Evolutionary conservation across 2,888 invertebrate genomes (phyloP).

Genomic region (Electrophaes corylata): DNA sequence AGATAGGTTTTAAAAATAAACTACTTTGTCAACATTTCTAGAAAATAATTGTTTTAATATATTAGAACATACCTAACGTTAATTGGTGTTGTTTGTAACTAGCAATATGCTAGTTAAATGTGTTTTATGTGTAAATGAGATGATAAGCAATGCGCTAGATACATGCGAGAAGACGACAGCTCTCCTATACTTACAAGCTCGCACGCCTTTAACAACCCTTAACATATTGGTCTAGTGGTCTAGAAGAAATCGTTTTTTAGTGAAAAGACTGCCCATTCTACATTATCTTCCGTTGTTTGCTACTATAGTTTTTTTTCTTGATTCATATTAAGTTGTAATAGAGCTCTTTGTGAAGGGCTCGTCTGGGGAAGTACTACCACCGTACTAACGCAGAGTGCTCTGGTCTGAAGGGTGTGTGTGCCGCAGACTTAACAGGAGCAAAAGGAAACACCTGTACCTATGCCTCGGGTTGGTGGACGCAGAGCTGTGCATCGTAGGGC

Average conservation of each 20-base stretch:
- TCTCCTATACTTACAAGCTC: background rate
- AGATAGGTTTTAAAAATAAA: background rate
- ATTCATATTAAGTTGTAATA: too few relatives aligned
- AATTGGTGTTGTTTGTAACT: background rate
- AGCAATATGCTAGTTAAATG: background rate
- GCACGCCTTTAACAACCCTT: background rate
- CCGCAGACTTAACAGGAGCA: too few relatives aligned
- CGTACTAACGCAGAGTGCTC: too few relatives aligned
- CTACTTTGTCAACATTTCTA: background rate
- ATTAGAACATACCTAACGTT: background rate
- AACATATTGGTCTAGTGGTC: background rate
- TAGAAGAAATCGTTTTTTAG: background rate
- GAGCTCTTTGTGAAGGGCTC: too few relatives aligned
- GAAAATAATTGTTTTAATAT: background rate
- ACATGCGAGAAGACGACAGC: background rate
- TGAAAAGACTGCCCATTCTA: too few relatives aligned
- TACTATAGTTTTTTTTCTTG: too few relatives aligned
- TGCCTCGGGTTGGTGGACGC: too few relatives aligned
- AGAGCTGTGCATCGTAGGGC: too few relatives aligned
- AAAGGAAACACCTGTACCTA: too few relatives aligned
- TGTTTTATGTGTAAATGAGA: background rate
- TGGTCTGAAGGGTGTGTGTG: too few relatives aligned
- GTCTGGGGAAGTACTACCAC: too few relatives aligned
- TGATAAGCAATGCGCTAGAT: background rate
- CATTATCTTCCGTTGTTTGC: too few relatives aligned